Conservation (phyloP, 2,888 invertebrate species). For the Watsonalla cultraria region DNA sequence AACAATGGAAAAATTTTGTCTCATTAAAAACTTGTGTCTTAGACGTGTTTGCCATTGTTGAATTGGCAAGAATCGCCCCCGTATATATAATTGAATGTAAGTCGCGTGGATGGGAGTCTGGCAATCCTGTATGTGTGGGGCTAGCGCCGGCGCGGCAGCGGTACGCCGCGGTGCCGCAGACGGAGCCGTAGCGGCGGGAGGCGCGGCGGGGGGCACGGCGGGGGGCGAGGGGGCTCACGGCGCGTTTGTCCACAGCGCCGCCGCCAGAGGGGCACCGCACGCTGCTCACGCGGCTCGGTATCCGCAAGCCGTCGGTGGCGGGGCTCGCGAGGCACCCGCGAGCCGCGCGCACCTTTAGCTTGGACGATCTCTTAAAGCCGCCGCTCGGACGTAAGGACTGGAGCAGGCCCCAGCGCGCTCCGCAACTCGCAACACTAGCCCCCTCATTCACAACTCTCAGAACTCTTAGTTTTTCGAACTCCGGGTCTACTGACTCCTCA, state of each 20-base stretch:
- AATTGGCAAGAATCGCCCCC: background rate
- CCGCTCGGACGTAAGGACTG: slow-evolving; percentile 88
- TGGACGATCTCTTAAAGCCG: slow-evolving; percentile 92
- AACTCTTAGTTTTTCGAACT: background rate
- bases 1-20: too few species aligned
- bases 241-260: slow-evolving; percentile 79
- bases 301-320: slow-evolving; percentile 92
- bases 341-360: slow-evolving; percentile 90
- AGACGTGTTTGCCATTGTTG: too few species aligned
- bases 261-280: slow-evolving; percentile 79
- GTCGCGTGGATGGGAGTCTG: slow-evolving; percentile 24
- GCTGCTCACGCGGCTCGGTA: slow-evolving; percentile 90
- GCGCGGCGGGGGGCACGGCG: slow-evolving; percentile 22
- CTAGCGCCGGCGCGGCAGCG: slow-evolving; percentile 44
- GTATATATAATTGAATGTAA: background rate
- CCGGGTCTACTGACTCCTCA: too few species aligned
- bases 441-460: background rate
- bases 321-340: slow-evolving; percentile 86
- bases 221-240: slow-evolving; percentile 25
- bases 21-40: too few species aligned
- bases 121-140: slow-evolving; percentile 55
- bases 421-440: slow-evolving; percentile 28
- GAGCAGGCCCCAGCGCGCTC: slow-evolving; percentile 61
- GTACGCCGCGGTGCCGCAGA: slow-evolving; percentile 56
- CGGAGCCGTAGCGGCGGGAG: slow-evolving; percentile 39